Conservation (phyloP, 2,888 invertebrate genomes). For the Loripinus fragilis region DNA sequence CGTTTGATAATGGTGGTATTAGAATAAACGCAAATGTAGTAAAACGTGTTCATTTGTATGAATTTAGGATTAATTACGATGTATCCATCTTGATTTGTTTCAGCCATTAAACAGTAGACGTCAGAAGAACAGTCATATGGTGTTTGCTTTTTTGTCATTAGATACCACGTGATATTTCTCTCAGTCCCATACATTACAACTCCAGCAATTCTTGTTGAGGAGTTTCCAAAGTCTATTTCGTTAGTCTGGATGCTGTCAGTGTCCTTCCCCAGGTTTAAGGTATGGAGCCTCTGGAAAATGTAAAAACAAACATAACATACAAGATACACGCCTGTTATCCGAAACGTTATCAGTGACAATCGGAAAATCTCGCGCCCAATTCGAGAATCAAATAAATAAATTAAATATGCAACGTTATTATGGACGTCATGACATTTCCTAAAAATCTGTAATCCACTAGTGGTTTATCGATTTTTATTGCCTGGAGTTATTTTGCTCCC, state of each 20-base stretch:
- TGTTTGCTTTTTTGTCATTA: constrained; percentile 27
- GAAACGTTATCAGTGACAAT: too few species aligned
- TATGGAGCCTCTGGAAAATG: constrained; percentile 35
- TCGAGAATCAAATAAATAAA: too few species aligned
- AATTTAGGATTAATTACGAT: constrained; percentile 5
- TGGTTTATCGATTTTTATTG: too few species aligned
- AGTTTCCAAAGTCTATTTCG: constrained; percentile 42
- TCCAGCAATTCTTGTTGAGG: constrained; percentile 24
- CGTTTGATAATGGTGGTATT: constrained; percentile 5
- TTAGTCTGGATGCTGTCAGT: constrained; percentile 19
- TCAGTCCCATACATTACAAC: constrained; percentile 23
- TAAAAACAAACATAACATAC: too few species aligned
- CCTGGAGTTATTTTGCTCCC: too few species aligned
- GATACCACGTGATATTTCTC: constrained; percentile 42
- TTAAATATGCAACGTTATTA: too few species aligned
- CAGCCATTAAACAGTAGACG: constrained; percentile 23
- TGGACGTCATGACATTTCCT: too few species aligned
- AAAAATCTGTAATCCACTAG: too few species aligned
- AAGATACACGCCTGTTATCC: too few species aligned
- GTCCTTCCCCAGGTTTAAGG: constrained; percentile 28
- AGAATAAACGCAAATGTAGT: constrained; percentile 42
- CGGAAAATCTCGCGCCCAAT: too few species aligned
- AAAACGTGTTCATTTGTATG: constrained; percentile 5
- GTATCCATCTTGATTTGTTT: constrained; percentile 8
- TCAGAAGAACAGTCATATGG: constrained; percentile 22